Evolutionary conservation across 1,140 invertebrate genomes (phyloP).

Genomic region (Zeugodacus cucurbitae): DNA sequence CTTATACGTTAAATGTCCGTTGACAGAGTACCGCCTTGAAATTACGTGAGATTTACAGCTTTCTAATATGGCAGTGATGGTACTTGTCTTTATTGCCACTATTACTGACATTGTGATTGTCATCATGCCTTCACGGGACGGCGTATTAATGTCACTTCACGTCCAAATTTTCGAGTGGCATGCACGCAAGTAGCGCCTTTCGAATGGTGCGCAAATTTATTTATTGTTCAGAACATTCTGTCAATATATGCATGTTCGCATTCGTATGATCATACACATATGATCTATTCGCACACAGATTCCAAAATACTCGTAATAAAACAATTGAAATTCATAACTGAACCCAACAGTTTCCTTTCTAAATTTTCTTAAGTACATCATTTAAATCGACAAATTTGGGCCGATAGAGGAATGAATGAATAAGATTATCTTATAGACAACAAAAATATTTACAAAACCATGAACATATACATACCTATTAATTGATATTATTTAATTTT

Average conservation of each 20-base stretch:
- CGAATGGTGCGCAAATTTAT: neutral
- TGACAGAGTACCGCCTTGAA: neutral
- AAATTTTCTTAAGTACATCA: slow-evolving; percentile 33
- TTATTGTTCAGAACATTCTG: neutral
- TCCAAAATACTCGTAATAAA: neutral
- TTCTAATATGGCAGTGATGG: neutral
- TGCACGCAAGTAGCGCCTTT: neutral
- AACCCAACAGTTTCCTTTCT: neutral
- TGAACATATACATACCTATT: neutral
- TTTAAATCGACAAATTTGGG: slow-evolving; percentile 16
- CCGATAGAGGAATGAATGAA: neutral
- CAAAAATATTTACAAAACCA: neutral
- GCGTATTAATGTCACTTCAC: neutral
- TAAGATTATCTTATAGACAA: neutral
- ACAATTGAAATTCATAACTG: slow-evolving; percentile 9
- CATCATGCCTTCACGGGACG: neutral
- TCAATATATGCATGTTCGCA: no score
- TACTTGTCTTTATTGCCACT: slow-evolving; percentile 18
- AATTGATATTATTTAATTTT: neutral
- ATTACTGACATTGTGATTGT: neutral
- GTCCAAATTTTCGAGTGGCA: neutral
- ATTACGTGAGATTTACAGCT: slow-evolving; percentile 13
- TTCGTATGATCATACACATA: neutral
- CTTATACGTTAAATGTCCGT: neutral
- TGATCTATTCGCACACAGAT: neutral